These are phyloP conservation scores for Glaucopsyche alexis DNA, from an alignment of 2,888 invertebrate species.

Conservation along the genomic window DNA sequence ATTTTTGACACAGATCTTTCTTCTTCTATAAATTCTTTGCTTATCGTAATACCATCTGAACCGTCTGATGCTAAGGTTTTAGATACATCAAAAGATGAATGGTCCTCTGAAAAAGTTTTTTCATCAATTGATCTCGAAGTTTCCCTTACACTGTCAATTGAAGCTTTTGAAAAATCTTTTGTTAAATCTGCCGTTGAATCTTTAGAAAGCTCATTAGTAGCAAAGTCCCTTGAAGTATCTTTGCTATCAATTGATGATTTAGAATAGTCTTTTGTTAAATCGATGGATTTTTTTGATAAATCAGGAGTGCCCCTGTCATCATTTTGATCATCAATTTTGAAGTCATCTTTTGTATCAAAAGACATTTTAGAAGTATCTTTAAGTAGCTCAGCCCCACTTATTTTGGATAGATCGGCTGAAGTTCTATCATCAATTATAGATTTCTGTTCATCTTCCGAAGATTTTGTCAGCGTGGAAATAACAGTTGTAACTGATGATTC, in stretches of 20 bases:
- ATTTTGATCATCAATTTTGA: constrained; percentile 57
- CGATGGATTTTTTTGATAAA: constrained; percentile 72
- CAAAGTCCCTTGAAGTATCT: constrained; percentile 74
- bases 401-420: constrained; percentile 71
- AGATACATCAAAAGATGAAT: constrained; percentile 73
- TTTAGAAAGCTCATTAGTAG: constrained; percentile 73
- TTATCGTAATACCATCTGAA: constrained; percentile 65
- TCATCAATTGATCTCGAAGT: constrained; percentile 71
- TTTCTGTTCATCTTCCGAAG: constrained; percentile 72
- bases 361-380: constrained; percentile 72
- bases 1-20: constrained; percentile 63
- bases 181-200: constrained; percentile 73
- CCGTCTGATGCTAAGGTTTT: constrained; percentile 74
- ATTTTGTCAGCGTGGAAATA: constrained; percentile 69
- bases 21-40: constrained; percentile 66
- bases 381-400: constrained; percentile 68
- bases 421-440: constrained; percentile 71
- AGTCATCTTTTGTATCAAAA: constrained; percentile 67
- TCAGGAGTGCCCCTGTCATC: constrained; percentile 71
- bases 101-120: constrained; percentile 74
- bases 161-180: constrained; percentile 72
- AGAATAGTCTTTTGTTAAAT: constrained; percentile 72
- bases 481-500: constrained; percentile 74
- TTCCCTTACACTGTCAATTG: constrained; percentile 72
- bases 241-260: constrained; percentile 76